A percentile compares a stretch with the other conserved stretches of the same genome.
phyloP scores from a whole-genome alignment of 1,140 invertebrate genomes.

The Calliphora vicina region DNA sequence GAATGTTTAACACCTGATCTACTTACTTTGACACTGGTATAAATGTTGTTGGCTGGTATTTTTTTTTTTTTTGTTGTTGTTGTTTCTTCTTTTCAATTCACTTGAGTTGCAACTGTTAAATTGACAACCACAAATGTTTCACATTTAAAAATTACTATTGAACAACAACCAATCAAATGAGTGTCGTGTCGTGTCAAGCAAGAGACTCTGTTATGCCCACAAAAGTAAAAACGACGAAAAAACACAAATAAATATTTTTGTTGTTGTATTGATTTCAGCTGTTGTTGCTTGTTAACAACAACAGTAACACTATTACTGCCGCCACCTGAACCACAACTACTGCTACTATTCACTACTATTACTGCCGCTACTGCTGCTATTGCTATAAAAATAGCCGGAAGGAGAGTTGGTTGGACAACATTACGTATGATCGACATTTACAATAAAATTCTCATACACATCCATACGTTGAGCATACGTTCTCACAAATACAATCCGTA shows the following conservation, averaged over 20 bases:
- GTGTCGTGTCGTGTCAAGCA: conserved; percentile 1
- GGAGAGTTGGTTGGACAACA: neutral
- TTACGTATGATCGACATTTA: conserved; percentile 24
- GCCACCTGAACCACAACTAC: no score
- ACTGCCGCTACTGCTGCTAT: neutral
- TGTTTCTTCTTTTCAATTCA: neutral
- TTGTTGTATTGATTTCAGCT: neutral
- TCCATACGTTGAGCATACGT: no score
- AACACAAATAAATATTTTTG: neutral
- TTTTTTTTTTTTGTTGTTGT: neutral
- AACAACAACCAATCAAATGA: conserved; percentile 9
- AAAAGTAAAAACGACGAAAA: neutral
- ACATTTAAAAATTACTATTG: conserved; percentile 30
- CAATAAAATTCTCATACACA: neutral
- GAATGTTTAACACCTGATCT: conserved; percentile 28
- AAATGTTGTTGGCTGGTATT: neutral
- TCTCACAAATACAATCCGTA: no score
- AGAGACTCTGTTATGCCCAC: neutral
- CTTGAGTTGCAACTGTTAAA: conserved; percentile 22
- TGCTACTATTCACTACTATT: neutral
- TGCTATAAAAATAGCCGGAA: neutral
- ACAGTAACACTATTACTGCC: no score
- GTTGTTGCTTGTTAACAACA: no score
- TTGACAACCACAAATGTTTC: conserved; percentile 31
- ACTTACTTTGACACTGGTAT: neutral